Evolutionary conservation across 1,140 invertebrate species (phyloP).

Genomic region (Phenacoccus solenopsis): DNA sequence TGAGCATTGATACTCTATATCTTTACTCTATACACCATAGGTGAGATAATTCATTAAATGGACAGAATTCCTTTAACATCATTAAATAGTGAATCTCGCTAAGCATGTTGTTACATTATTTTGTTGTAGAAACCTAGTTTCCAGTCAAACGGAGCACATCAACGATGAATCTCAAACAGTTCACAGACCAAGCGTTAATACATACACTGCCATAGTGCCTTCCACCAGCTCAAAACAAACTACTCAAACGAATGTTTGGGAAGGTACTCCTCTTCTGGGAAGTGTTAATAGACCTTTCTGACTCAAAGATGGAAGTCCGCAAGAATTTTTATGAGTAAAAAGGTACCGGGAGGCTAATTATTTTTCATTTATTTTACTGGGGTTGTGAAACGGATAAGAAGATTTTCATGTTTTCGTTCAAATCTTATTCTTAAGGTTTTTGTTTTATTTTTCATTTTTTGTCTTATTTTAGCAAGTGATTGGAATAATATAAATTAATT

Average conservation of each 20-base stretch:
- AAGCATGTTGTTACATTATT: neutral
- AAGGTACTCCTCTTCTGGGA: neutral
- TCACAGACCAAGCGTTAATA: neutral
- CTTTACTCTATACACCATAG: neutral
- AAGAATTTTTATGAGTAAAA: neutral
- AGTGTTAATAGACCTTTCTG: neutral
- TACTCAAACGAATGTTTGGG: neutral
- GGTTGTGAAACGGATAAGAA: too few species aligned
- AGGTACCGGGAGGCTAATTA: too few species aligned
- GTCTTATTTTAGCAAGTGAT: too few species aligned
- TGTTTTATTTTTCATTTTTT: too few species aligned
- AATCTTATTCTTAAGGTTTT: too few species aligned
- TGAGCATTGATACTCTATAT: neutral
- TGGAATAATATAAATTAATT: too few species aligned
- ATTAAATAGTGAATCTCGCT: neutral
- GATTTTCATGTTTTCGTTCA: too few species aligned
- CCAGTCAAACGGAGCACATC: neutral
- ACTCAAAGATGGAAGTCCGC: neutral
- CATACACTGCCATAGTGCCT: neutral
- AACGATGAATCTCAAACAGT: neutral
- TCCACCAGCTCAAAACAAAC: neutral
- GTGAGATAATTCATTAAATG: neutral
- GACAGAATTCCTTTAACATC: neutral
- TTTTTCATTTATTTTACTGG: too few species aligned
- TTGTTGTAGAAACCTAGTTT: neutral